Conservation (phyloP, 2,888 invertebrate genomes). For the Lymantria monacha region DNA sequence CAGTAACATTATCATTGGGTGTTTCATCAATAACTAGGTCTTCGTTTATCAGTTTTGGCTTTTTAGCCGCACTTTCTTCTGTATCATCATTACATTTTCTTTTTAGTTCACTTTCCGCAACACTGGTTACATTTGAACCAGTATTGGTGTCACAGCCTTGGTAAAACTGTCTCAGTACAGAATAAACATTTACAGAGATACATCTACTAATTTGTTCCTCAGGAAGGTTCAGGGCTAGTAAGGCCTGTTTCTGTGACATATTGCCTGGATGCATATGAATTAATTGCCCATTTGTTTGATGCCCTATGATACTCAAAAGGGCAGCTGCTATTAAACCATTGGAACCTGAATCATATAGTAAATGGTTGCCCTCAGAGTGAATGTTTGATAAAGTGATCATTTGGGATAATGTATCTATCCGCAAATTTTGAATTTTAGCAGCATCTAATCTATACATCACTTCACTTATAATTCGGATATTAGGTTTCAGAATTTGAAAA, state of each 20-base stretch:
- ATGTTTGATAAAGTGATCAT: conserved; percentile 92
- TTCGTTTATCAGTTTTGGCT: conserved; percentile 42
- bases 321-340: conserved; percentile 92
- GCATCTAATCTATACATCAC: conserved; percentile 92
- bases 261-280: conserved; percentile 92
- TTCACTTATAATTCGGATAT: conserved; percentile 90
- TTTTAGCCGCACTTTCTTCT: conserved; percentile 46
- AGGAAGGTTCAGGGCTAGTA: conserved; percentile 91
- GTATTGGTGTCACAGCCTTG: conserved; percentile 78
- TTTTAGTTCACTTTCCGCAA: conserved; percentile 46
- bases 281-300: conserved; percentile 83
- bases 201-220: conserved; percentile 86
- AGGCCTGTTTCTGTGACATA: conserved; percentile 89
- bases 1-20: conserved; percentile 1
- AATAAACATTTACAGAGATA: conserved; percentile 89
- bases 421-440: conserved; percentile 87
- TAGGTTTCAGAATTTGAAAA: conserved; percentile 90
- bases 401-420: conserved; percentile 95
- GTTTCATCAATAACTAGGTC: conserved; percentile 8
- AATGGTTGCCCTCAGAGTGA: conserved; percentile 87
- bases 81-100: conserved; percentile 47
- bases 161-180: conserved; percentile 86
- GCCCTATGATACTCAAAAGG: conserved; percentile 89
- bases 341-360: conserved; percentile 94
- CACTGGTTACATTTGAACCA: conserved; percentile 24